Base-by-base conservation (phyloP, 2,113 vertebrate genomes). In the Nannospalax galili region DNA sequence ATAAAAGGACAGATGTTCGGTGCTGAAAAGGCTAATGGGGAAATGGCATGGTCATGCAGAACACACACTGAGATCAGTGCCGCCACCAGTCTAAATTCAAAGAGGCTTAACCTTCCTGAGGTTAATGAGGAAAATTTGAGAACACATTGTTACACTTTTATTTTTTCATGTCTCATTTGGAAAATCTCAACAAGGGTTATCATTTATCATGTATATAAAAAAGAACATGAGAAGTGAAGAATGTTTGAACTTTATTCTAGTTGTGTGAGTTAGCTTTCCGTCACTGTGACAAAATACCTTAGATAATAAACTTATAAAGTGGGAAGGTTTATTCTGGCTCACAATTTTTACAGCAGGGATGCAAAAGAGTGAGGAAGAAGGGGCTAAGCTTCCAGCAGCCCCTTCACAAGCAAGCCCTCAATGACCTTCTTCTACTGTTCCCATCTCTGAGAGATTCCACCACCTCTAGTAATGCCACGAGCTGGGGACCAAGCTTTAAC, bases 1-100 rank as follows among this genome's bases (percentile, higher is more conserved):
- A 94, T 91, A 92, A 78, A 93, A 1, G 28, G 40, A 90, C 84
- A 92, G 91, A 35, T 40, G n/a, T 84, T 88, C 96, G n/a, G 8
- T 67, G 88, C 58, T 73, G 77, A 88, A 92, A 90, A 48, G 77
- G 35, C 67, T 52, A 30, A 42, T 6, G 26, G 92, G 56, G 86
- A 96, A 84, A 93, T 67, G 87, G 37, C 67, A 84, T 70, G 32
- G 20, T 75, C 19, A 60, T 22, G 52, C 52, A 32, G 48, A 16
- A 26, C 32, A 42, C 26, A 22, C 5, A 5, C 32, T n/a, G 30
- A 48, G 79, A 84, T n/a, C 52, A 26, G 3, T 62, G 9, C 28
- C 88, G 19, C 28, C 58, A 60, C 40, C 1, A 1, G 1, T 69
- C 5, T 58, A 78, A 64, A 22, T 37, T 45, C 45, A 79, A 58